A percentile compares a stretch with the other conserved stretches of the same genome.
These are phyloP conservation scores for Drosophila asahinai DNA, from an alignment of 1,140 invertebrate species.

Conservation along the genomic window DNA sequence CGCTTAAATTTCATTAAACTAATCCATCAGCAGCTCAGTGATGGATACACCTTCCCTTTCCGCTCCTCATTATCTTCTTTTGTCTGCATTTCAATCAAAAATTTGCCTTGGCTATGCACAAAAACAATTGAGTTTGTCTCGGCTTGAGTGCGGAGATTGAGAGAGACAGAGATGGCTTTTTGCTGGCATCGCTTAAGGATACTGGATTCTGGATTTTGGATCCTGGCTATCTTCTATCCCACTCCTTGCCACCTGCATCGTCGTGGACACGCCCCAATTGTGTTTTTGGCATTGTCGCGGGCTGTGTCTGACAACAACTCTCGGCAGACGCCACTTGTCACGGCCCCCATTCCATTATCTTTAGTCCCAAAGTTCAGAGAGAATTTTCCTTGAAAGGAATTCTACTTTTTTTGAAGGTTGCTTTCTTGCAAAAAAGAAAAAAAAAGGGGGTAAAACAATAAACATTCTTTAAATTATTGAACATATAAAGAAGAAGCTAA, in stretches of 20 bases:
- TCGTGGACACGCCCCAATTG: slow-evolving; percentile 77
- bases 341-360: slow-evolving; percentile 4
- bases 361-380: background rate
- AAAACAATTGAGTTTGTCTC: slow-evolving; percentile 72
- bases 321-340: slow-evolving; percentile 62
- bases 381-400: slow-evolving; percentile 1
- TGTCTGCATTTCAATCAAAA: slow-evolving; percentile 75
- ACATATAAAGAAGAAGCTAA: too few species aligned
- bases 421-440: background rate
- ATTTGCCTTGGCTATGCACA: slow-evolving; percentile 70
- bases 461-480: too few species aligned
- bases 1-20: slow-evolving; percentile 65
- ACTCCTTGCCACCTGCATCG: slow-evolving; percentile 12
- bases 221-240: slow-evolving; percentile 11
- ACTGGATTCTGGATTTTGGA: slow-evolving; percentile 12
- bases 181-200: slow-evolving; percentile 45
- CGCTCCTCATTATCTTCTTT: slow-evolving; percentile 38
- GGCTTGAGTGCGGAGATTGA: slow-evolving; percentile 26
- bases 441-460: background rate
- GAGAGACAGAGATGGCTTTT: slow-evolving; percentile 15
- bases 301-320: slow-evolving; percentile 71
- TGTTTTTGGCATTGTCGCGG: slow-evolving; percentile 81
- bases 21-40: slow-evolving; percentile 62
- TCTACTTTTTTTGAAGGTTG: background rate
- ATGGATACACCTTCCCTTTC: slow-evolving; percentile 2